Percentiles rank a stretch among this genome's conserved stretches.
Conservation (phyloP, 2,797 vertebrate species). For the Lacerta viridis region DNA sequence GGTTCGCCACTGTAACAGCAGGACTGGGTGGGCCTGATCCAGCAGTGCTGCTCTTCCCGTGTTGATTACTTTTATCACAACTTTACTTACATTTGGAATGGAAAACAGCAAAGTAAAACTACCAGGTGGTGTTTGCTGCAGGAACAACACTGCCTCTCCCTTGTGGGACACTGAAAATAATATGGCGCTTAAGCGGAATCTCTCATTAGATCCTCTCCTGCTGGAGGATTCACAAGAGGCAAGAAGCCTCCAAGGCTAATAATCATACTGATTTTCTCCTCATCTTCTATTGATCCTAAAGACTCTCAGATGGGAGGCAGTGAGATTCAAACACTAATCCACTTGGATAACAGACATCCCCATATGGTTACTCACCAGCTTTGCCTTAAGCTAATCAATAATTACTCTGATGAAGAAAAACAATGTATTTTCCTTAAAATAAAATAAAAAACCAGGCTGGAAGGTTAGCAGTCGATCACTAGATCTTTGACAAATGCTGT, state of each 20-base stretch:
- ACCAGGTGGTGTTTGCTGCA: background rate
- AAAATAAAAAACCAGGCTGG: background rate
- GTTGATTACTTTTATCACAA: background rate
- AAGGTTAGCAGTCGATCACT: conserved; percentile 44
- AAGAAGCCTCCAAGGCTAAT: conserved; percentile 65
- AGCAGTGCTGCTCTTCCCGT: no score
- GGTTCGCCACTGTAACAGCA: no score
- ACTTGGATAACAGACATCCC: conserved; percentile 79
- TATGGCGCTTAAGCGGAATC: conserved; percentile 12
- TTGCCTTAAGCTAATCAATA: conserved; percentile 83
- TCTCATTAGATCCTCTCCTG: conserved; percentile 34
- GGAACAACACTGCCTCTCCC: background rate
- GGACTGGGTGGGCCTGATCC: no score
- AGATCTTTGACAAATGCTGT: conserved; percentile 32
- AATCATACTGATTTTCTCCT: conserved; percentile 74
- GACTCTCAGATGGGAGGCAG: conserved; percentile 65
- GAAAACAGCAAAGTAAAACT: background rate
- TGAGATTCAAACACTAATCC: conserved; percentile 77
- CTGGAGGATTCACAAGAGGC: conserved; percentile 45
- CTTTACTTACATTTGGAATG: conserved; percentile 9
- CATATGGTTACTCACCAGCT: conserved; percentile 76
- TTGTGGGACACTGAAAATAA: background rate
- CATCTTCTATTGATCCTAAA: conserved; percentile 75
- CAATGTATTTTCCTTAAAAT: conserved; percentile 33
- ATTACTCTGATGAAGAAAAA: conserved; percentile 75